Conservation (phyloP, 2,113 vertebrate genomes). For the Crotophaga sulcirostris region DNA sequence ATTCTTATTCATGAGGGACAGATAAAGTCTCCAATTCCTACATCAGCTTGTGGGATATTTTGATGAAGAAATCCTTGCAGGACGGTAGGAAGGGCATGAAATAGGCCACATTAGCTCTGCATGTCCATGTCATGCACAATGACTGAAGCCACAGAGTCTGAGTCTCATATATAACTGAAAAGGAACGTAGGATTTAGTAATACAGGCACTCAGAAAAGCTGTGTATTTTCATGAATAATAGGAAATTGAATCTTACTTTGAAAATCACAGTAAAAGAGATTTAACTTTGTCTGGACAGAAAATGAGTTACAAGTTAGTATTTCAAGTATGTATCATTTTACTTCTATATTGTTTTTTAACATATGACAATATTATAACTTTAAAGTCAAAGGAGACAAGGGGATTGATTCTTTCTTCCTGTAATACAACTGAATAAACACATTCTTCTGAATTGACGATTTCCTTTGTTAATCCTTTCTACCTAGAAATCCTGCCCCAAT, state of each 20-base stretch:
- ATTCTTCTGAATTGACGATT: neutral
- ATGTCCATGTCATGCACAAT: fast-evolving
- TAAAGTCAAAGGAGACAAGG: neutral
- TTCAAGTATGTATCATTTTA: neutral
- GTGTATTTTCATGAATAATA: neutral
- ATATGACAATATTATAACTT: neutral
- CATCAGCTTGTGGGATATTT: neutral
- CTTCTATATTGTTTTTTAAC: neutral
- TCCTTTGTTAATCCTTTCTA: neutral
- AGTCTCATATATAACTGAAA: neutral
- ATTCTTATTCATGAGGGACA: neutral
- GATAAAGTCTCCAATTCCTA: neutral
- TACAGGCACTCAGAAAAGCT: neutral
- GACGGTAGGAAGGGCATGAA: neutral
- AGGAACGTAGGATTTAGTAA: neutral
- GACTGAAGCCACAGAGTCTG: neutral
- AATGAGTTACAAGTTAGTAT: neutral
- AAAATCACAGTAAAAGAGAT: neutral
- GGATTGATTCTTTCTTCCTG: neutral
- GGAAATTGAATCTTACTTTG: neutral
- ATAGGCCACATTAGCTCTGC: neutral
- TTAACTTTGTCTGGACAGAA: neutral
- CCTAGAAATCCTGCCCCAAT: neutral
- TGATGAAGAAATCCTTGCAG: neutral
- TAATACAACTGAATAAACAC: neutral